Conservation (phyloP, 2,888 invertebrate species). For the Lepas anatifera region DNA sequence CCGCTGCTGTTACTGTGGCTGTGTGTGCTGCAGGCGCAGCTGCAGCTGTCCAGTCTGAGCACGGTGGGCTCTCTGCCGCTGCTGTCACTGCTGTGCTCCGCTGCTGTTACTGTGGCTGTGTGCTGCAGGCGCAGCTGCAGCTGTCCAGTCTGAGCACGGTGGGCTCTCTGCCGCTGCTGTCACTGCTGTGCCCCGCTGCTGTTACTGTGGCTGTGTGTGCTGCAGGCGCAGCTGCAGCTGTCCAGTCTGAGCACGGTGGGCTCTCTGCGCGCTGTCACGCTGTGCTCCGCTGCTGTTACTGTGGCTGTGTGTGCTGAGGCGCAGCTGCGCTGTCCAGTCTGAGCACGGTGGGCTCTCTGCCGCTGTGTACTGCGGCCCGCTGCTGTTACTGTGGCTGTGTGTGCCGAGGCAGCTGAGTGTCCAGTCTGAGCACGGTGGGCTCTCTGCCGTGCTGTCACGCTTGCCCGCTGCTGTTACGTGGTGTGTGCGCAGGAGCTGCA, state of each 20-base stretch:
- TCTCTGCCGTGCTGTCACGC: no score
- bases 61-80: constrained; percentile 20
- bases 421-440: constrained; percentile 14
- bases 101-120: no score
- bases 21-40: constrained; percentile 8
- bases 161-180: constrained; percentile 22
- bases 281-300: no score
- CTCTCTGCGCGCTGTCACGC: no score
- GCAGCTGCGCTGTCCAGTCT: constrained; percentile 13
- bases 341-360: constrained; percentile 17
- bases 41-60: constrained; percentile 12
- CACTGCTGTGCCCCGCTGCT: no score
- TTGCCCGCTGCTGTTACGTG: no score
- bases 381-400: no score
- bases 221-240: constrained; percentile 14
- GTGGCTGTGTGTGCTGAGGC: background rate
- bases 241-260: constrained; percentile 14
- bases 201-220: no score
- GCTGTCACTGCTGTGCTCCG: no score
- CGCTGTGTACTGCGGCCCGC: no score
- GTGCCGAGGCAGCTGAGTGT: constrained; percentile 11
- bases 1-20: no score
- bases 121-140: constrained; percentile 13
- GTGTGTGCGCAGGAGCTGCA: constrained; percentile 14
- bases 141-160: constrained; percentile 13